Evolutionary conservation across 2,113 vertebrate genomes (phyloP).

Genomic region (Grammomys dolichurus): DNA sequence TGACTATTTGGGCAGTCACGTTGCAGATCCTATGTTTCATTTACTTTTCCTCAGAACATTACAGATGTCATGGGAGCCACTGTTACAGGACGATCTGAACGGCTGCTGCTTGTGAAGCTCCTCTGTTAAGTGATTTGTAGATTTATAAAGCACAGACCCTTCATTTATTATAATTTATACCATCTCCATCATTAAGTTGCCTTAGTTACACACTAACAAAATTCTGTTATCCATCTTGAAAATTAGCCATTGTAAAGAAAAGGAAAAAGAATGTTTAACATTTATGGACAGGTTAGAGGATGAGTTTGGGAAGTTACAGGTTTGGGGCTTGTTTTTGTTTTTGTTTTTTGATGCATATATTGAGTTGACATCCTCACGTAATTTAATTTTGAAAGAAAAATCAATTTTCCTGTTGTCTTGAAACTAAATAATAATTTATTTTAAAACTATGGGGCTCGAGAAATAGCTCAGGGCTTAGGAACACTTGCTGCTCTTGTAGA

Average conservation of each 20-base stretch:
- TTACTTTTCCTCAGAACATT: conserved; percentile 64
- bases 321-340: not conserved
- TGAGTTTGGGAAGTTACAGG: not conserved
- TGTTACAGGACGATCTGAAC: conserved; percentile 37
- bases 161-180: conserved; percentile 43
- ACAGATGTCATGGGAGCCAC: conserved; percentile 36
- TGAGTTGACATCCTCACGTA: not conserved
- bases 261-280: not conserved
- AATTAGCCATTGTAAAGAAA: conserved; percentile 46
- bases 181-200: not conserved
- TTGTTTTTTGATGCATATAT: not conserved
- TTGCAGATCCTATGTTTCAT: conserved; percentile 66
- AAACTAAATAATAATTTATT: not conserved
- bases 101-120: not conserved
- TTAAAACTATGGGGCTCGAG: not conserved
- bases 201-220: conserved; percentile 51
- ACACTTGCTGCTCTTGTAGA: not conserved
- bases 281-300: not conserved
- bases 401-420: not conserved
- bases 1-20: conserved; percentile 70
- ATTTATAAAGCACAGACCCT: conserved; percentile 6
- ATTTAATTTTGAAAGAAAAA: not conserved
- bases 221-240: conserved; percentile 35
- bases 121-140: conserved; percentile 57
- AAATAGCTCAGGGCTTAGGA: not conserved